phyloP scores from a whole-genome alignment of 2,888 invertebrate genomes.

The Cantharis rustica region DNA sequence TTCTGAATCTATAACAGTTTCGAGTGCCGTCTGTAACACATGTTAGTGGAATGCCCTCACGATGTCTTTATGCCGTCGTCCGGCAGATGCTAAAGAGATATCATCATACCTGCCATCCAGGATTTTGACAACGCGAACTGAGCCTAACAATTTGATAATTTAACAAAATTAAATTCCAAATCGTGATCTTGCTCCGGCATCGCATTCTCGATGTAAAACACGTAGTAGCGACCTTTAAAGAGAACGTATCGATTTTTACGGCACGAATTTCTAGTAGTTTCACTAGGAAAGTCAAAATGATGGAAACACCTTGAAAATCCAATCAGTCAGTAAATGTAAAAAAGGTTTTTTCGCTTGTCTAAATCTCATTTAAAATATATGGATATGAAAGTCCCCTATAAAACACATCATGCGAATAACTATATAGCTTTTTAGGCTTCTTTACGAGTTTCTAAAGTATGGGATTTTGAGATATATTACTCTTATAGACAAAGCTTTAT shows the following conservation, averaged over 20 bases:
- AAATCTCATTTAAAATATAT: conserved; percentile 49
- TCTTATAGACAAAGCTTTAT: conserved; percentile 56
- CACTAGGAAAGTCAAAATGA: not conserved
- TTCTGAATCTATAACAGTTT: conserved; percentile 14
- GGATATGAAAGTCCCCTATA: conserved; percentile 47
- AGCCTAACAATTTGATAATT: not conserved
- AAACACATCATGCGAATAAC: conserved; percentile 51
- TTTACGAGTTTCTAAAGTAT: conserved; percentile 56
- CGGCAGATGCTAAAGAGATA: conserved; percentile 55
- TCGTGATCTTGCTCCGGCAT: conserved; percentile 36
- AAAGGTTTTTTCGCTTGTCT: conserved; percentile 40
- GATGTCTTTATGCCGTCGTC: conserved; percentile 47
- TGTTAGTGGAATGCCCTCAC: conserved; percentile 49
- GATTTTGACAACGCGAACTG: not conserved
- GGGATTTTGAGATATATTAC: conserved; percentile 55
- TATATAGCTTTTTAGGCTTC: conserved; percentile 52
- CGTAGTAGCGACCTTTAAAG: conserved; percentile 46
- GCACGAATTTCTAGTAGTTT: conserved; percentile 30
- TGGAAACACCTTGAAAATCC: conserved; percentile 15
- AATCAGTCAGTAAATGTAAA: conserved; percentile 40
- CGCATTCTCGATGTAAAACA: conserved; percentile 41
- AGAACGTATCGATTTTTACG: conserved; percentile 40
- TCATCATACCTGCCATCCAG: conserved; percentile 39
- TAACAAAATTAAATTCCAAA: conserved; percentile 5
- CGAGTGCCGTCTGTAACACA: conserved; percentile 41